Evolutionary conservation across 2,113 vertebrate species (phyloP), one percentile per base, ranked within the genome.

Genomic region (Platysteira castanea): DNA sequence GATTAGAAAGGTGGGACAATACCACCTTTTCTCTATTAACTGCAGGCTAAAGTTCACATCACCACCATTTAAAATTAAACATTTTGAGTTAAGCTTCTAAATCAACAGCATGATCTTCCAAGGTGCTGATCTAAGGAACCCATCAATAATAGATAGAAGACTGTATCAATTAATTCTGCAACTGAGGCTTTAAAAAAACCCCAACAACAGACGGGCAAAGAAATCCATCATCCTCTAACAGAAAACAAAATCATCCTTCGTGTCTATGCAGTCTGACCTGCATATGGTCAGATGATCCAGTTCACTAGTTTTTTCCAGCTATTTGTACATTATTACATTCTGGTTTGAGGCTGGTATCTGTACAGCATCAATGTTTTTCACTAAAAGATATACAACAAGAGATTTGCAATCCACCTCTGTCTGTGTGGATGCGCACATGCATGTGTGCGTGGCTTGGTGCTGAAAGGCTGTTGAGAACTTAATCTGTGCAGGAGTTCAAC

Each of bases 371-470:
- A 42, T 7, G 3, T 13, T 73, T 88, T 73, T 37, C 53, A 73
- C 11, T 71, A 6, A 59, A 67, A 83, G 28, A 71, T 12, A 73
- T 1, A 54, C 3, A 75, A 74, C 5, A 47, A 41, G 20, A 79
- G 0, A 0, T 35, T 19, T 71, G 11, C 9, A 60, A 30, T 17
- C 14, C 17, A 63, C 11, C 18, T 53, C 26, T n/a, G 7, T 9
- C 4, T 20, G 2, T 50, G 17, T 24, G 20, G 11, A 9, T 5
- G 6, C 23, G 8, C 3, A 35, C 10, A 30, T 1, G 1, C 0
- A 1, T 13, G 10, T 15, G 13, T 26, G 4, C 19, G 49, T 0
- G 4, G n/a, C 42, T 59, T 44, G 12, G 42, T 61, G 11, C 12
- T 69, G 8, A 81, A 81, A 89, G 23, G 9, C 12, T 42, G 6